Evolutionary conservation across 2,888 invertebrate genomes (phyloP), one percentile per base, ranked within the genome.

Genomic region (Yponomeuta plumbellus): DNA sequence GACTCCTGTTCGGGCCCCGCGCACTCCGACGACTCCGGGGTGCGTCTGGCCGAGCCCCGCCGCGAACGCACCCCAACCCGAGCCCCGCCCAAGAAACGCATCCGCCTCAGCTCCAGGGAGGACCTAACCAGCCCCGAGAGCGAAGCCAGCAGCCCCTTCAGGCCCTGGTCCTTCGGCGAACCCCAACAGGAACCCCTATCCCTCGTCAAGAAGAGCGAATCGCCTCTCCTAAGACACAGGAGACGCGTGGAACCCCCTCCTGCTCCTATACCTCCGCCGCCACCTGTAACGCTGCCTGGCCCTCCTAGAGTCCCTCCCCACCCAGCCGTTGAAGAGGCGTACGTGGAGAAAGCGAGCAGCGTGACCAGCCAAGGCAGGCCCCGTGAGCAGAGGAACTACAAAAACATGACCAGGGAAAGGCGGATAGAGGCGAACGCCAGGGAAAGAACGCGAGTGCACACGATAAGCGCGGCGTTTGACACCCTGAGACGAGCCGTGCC

Each of bases 381-480:
- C 0, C 90, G 93, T 66, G 94, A 96, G 70, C 96, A 97, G 77
- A 92, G 97, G 71, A 98, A 98, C 81, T 98, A 98, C 86, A 98
- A 98, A 80, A 98, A 97, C 81, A 98, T 98, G 97, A 98, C 97
- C 0, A 92, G 97, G 22, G 98, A 98, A 80, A 90, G 98, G 72
- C 92, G 98, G 71, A 97, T 98, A 78, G 98, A 98, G 81, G 98
- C 98, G 0, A 98, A 98, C 79, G 98, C 98, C 0, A 92, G 98
- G 6, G 98, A 98, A 80, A 88, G 98, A 68, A 97, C 98, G 8
- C 92, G 98, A 66, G 98, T 98, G 0, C 98, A 98, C 83, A 98
- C 98, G 0, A 98, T 98, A 72, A 97, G 97, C 77, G 98, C 98
- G 0, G 98, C 98, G 0, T 98, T 98, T 80, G 98, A 98, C 72